A percentile compares a stretch with the other conserved stretches of the same genome.
Conservation (phyloP, 1,140 invertebrate genomes). For the Aphelenchoides avenae region DNA sequence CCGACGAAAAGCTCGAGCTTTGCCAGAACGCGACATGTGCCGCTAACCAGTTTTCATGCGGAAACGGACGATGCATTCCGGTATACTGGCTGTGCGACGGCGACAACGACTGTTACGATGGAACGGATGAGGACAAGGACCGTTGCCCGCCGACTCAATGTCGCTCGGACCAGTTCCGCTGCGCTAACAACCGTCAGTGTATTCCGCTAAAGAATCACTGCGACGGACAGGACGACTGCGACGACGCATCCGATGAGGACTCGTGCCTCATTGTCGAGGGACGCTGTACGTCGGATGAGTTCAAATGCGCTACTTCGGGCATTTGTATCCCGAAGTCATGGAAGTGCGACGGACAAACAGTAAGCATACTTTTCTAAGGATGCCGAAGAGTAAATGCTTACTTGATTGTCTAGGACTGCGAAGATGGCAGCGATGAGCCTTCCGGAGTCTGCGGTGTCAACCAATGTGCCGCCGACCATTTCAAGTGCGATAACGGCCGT, state of each 20-base stretch:
- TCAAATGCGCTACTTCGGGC: constrained; percentile 66
- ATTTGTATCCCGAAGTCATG: constrained; percentile 87
- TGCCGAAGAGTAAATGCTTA: constrained; percentile 21
- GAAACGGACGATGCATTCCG: constrained; percentile 91
- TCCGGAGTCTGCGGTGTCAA: constrained; percentile 73
- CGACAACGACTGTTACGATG: constrained; percentile 77
- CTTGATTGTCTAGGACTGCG: constrained; percentile 72
- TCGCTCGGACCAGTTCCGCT: constrained; percentile 81
- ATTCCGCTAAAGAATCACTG: constrained; percentile 64
- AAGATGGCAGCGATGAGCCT: constrained; percentile 90
- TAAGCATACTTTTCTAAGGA: constrained; percentile 72
- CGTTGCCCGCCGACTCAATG: constrained; percentile 91
- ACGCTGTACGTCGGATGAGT: constrained; percentile 64
- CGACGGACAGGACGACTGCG: constrained; percentile 82
- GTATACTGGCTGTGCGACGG: constrained; percentile 85
- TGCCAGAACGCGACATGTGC: constrained; percentile 83
- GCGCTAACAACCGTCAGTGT: constrained; percentile 44
- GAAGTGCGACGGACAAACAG: constrained; percentile 82
- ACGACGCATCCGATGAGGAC: constrained; percentile 61
- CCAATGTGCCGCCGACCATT: constrained; percentile 63
- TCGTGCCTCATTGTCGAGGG: constrained; percentile 38
- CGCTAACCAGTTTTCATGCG: constrained; percentile 82
- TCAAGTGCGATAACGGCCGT: constrained; percentile 70
- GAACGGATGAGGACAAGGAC: constrained; percentile 78
- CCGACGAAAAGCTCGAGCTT: constrained; percentile 83